Percentiles rank a stretch among this genome's conserved stretches.
Evolutionary conservation across 2,888 invertebrate species (phyloP).

Genomic region (Ectemnius cavifrons): DNA sequence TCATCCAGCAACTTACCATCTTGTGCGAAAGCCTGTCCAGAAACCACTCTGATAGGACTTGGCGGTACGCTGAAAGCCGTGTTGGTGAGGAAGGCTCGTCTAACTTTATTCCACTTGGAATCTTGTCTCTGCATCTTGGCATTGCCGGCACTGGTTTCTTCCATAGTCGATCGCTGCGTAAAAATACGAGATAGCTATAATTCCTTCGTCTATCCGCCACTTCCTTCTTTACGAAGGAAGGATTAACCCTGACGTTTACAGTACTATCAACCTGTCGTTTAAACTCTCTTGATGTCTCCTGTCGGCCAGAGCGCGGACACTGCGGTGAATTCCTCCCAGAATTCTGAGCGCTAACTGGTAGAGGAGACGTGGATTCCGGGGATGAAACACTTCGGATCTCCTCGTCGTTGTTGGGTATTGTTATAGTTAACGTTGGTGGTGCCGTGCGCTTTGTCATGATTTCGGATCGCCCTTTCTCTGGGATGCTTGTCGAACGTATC

Average conservation of each 20-base stretch:
- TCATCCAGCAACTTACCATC: slow-evolving; percentile 59
- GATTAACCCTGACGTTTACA: no score
- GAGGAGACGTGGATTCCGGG: slow-evolving; percentile 73
- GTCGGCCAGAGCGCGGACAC: slow-evolving; percentile 50
- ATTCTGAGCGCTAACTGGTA: slow-evolving; percentile 51
- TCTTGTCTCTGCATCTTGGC: slow-evolving; percentile 79
- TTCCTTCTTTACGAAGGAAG: no score
- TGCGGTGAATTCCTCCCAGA: slow-evolving; percentile 62
- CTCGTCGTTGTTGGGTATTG: slow-evolving; percentile 83
- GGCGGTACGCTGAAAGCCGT: slow-evolving; percentile 83
- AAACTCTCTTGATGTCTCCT: slow-evolving; percentile 56
- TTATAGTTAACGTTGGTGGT: slow-evolving; percentile 80
- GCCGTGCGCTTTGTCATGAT: slow-evolving; percentile 67
- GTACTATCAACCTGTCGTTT: slow-evolving; percentile 64
- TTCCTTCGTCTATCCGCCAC: no score
- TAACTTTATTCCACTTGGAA: slow-evolving; percentile 87
- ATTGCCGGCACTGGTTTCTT: slow-evolving; percentile 34
- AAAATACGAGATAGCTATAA: background rate
- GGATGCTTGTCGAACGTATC: slow-evolving; percentile 30
- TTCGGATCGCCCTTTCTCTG: slow-evolving; percentile 53
- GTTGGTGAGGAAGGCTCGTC: slow-evolving; percentile 84
- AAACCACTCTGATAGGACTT: slow-evolving; percentile 82
- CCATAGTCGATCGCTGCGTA: slow-evolving; percentile 47
- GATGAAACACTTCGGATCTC: slow-evolving; percentile 77
- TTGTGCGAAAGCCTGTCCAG: slow-evolving; percentile 50